Conservation (phyloP, 1,140 invertebrate genomes). For the Anoplophora glabripennis region DNA sequence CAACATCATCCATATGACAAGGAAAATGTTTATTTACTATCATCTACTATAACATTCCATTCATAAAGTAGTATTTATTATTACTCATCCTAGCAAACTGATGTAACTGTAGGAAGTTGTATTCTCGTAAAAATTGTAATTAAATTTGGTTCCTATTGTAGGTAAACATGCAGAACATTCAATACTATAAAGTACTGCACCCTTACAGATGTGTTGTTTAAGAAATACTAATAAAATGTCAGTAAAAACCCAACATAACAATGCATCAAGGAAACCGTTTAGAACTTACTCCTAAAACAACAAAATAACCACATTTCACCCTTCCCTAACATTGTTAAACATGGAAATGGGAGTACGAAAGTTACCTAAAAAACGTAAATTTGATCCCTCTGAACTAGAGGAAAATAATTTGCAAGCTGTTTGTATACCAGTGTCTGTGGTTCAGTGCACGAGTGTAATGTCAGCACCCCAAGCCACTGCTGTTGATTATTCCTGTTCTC, state of each 20-base stretch:
- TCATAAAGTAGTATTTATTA: conserved; percentile 38
- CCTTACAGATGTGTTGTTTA: conserved; percentile 15
- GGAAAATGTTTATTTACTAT: conserved; percentile 44
- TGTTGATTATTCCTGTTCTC: conserved; percentile 58
- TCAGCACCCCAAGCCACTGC: conserved; percentile 58
- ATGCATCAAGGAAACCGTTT: conserved; percentile 30
- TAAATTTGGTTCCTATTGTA: conserved; percentile 5
- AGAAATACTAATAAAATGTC: conserved; percentile 18
- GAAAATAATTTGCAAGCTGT: conserved; percentile 48
- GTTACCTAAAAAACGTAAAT: conserved; percentile 86
- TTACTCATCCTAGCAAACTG: conserved; percentile 22
- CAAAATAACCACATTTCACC: conserved; percentile 9
- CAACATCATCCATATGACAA: conserved; percentile 21
- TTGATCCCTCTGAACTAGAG: conserved; percentile 78
- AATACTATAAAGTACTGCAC: conserved; percentile 12
- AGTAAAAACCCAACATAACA: conserved; percentile 11
- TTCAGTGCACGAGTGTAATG: conserved; percentile 44
- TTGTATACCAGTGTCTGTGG: conserved; percentile 44
- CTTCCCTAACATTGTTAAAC: conserved; percentile 21
- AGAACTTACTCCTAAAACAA: conserved; percentile 33
- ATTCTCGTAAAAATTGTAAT: conserved; percentile 3
- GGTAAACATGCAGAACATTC: conserved; percentile 3
- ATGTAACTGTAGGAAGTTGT: background rate
- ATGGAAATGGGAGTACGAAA: conserved; percentile 58
- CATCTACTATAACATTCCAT: conserved; percentile 41